Percentiles rank a stretch among this genome's conserved stretches.
These are phyloP conservation scores for Campoletis raptor DNA, from an alignment of 2,888 invertebrate genomes.

Conservation along the genomic window DNA sequence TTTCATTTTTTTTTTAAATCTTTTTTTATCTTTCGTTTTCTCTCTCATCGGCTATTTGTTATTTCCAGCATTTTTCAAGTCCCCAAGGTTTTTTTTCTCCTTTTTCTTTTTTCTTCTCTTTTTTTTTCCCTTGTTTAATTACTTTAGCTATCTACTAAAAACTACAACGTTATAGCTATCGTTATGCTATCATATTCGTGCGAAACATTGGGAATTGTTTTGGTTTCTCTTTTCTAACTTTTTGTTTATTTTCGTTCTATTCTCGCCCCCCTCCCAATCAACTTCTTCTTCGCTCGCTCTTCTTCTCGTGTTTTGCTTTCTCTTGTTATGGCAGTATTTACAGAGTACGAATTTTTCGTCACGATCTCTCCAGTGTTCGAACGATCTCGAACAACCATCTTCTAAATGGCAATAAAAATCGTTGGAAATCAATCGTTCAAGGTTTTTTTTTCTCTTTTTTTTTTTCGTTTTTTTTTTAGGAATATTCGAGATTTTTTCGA, in stretches of 20 bases:
- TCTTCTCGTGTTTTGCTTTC: neutral
- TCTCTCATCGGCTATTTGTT: conserved; percentile 31
- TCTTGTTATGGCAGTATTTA: conserved; percentile 66
- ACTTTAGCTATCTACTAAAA: conserved; percentile 63
- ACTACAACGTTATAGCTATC: conserved; percentile 58
- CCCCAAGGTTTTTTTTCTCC: neutral
- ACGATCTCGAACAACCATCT: conserved; percentile 21
- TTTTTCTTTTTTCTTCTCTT: neutral
- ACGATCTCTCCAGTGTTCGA: conserved; percentile 28
- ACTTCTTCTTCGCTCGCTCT: neutral
- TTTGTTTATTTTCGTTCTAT: conserved; percentile 22
- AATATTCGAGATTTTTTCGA: conserved; percentile 32
- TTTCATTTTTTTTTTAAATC: neutral
- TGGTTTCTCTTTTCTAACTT: conserved; percentile 3
- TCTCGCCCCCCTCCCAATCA: neutral
- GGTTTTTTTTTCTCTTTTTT: neutral
- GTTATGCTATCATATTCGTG: conserved; percentile 60
- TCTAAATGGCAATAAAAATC: conserved; percentile 47
- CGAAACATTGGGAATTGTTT: conserved; percentile 58
- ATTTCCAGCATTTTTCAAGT: conserved; percentile 37
- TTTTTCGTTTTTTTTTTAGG: neutral
- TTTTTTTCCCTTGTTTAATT: conserved; percentile 43
- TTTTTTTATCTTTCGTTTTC: conserved; percentile 24
- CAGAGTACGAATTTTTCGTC: conserved; percentile 50
- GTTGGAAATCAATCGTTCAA: conserved; percentile 34